phyloP scores from a whole-genome alignment of 1,140 invertebrate species.

The Drosophila pseudoananassae region DNA sequence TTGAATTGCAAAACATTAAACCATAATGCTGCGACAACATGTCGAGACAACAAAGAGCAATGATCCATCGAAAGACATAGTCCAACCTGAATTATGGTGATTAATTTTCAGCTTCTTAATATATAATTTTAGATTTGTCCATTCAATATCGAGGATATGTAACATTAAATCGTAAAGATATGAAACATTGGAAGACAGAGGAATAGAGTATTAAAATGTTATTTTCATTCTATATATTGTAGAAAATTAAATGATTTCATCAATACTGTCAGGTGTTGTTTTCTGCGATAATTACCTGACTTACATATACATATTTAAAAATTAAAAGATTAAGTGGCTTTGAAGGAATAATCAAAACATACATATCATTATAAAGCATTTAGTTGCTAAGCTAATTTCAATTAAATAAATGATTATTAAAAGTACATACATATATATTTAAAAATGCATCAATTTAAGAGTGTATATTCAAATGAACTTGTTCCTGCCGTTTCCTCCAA shows the following conservation, averaged over 20 bases:
- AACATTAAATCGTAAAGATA: no score
- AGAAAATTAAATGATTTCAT: neutral
- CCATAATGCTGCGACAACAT: conserved; percentile 29
- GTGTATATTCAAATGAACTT: neutral
- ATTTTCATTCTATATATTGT: neutral
- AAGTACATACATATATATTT: no score
- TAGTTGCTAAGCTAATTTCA: neutral
- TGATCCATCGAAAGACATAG: conserved; percentile 5
- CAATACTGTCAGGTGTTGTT: neutral
- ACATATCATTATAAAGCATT: neutral
- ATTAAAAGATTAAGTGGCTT: neutral
- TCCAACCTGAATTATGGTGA: neutral
- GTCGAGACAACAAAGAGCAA: conserved; percentile 33
- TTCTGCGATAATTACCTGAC: neutral
- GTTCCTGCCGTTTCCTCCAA: conserved; percentile 5
- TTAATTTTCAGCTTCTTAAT: neutral
- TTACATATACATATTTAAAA: neutral
- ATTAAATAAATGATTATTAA: no score
- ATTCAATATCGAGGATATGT: neutral
- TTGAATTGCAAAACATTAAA: conserved; percentile 31
- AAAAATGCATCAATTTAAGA: no score
- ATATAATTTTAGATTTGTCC: neutral
- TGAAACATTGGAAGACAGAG: no score
- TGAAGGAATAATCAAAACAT: neutral
- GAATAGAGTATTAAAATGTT: no score